Percentiles rank a stretch among this genome's conserved stretches.
Evolutionary conservation across 2,113 vertebrate genomes (phyloP).

Genomic region (Rhinopithecus roxellana): DNA sequence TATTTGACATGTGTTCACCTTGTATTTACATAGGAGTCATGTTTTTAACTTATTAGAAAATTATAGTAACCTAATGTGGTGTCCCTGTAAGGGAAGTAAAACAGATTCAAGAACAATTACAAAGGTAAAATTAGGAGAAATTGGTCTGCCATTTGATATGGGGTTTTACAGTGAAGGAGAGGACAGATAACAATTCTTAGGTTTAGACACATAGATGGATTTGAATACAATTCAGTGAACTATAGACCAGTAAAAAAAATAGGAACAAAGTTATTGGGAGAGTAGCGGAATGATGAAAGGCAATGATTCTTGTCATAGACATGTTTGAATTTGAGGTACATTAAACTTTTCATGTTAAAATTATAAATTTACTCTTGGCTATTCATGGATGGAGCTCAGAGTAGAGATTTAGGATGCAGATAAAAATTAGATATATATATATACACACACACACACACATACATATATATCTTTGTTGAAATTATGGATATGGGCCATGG

Average conservation of each 20-base stretch:
- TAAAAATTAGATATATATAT: neutral
- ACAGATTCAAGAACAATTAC: neutral
- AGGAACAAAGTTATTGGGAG: neutral
- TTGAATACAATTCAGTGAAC: neutral
- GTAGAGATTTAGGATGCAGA: neutral
- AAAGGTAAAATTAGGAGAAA: neutral
- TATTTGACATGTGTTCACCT: neutral
- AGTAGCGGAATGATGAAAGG: neutral
- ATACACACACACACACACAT: accelerated
- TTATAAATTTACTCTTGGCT: neutral
- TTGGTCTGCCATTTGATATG: neutral
- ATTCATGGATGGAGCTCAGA: neutral
- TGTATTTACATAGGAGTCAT: neutral
- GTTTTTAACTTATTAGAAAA: neutral
- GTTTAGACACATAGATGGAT: neutral
- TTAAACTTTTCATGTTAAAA: neutral
- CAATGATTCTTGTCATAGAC: neutral
- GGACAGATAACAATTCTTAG: neutral
- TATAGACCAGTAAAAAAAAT: neutral
- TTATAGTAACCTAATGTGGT: neutral
- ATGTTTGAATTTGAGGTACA: neutral
- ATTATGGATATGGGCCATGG: neutral
- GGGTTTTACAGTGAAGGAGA: neutral
- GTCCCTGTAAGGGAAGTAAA: neutral
- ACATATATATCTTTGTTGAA: neutral